phyloP scores from a whole-genome alignment of 92 coral and sea anemone species.

The Epizoanthus ramosus region DNA sequence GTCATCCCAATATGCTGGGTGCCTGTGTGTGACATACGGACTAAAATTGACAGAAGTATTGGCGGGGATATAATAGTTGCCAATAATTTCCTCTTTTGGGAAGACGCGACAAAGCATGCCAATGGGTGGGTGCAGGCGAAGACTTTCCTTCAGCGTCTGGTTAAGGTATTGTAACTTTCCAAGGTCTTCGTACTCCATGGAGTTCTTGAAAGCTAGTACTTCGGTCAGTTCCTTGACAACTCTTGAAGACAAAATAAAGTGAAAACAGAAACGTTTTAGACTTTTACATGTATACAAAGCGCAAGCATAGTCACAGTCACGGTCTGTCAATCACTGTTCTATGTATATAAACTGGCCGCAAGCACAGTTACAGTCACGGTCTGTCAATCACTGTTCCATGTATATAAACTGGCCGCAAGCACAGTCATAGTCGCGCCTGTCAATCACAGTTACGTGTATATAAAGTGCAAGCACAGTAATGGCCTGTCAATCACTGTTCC shows the following conservation, averaged over 20 bases:
- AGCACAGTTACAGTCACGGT: background rate
- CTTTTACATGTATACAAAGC: background rate
- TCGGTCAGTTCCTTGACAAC: constrained; percentile 59
- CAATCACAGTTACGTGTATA: no score
- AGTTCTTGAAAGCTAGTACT: constrained; percentile 48
- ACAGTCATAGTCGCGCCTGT: no score
- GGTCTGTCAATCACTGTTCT: background rate
- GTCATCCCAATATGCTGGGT: constrained; percentile 63
- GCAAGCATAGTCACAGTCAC: background rate
- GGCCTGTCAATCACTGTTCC: no score
- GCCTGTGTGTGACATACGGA: constrained; percentile 36
- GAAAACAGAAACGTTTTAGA: no score
- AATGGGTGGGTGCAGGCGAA: constrained; percentile 76
- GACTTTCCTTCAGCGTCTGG: constrained; percentile 72
- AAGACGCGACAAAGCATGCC: constrained; percentile 27
- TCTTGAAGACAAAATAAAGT: constrained; percentile 22
- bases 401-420: no score
- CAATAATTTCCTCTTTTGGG: constrained; percentile 49
- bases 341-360: background rate
- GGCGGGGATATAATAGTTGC: constrained; percentile 67
- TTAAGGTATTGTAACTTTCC: constrained; percentile 77
- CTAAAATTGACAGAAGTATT: constrained; percentile 29
- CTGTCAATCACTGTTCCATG: no score
- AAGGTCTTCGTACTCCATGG: constrained; percentile 76
- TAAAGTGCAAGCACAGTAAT: no score